These are phyloP conservation scores for Trinorchestia longiramus DNA, from an alignment of 1,140 invertebrate species.

Conservation along the genomic window DNA sequence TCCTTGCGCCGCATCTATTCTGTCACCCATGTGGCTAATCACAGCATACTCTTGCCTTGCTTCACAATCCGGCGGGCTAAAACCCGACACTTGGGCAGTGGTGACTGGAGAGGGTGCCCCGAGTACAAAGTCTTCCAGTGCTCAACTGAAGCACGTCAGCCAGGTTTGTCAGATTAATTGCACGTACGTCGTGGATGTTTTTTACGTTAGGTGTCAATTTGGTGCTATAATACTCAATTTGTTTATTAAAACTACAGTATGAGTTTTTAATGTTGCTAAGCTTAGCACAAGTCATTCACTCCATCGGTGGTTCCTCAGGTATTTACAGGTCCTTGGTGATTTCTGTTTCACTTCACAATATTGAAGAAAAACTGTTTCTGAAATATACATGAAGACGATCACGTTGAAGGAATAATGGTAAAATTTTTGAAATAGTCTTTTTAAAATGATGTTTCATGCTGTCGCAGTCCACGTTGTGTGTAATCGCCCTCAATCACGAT, in stretches of 20 bases:
- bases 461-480: too few relatives aligned
- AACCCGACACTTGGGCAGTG: slow-evolving; percentile 32
- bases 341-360: too few relatives aligned
- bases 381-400: too few relatives aligned
- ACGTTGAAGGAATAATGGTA: too few relatives aligned
- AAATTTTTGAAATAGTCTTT: too few relatives aligned
- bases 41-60: slow-evolving; percentile 55
- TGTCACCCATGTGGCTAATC: slow-evolving; percentile 55
- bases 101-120: slow-evolving; percentile 26
- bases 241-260: neutral
- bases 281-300: too few relatives aligned
- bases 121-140: slow-evolving; percentile 15
- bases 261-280: too few relatives aligned
- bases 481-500: too few relatives aligned
- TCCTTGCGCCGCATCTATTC: slow-evolving; percentile 41
- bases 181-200: neutral
- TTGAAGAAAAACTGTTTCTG: too few relatives aligned
- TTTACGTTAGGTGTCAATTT: neutral
- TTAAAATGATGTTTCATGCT: too few relatives aligned
- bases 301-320: too few relatives aligned
- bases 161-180: neutral
- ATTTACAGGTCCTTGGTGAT: too few relatives aligned
- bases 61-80: neutral
- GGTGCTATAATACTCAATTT: neutral
- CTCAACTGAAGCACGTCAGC: slow-evolving; percentile 35